Evolutionary conservation across 2,888 invertebrate genomes (phyloP).

Genomic region (Mesorhabditis belari): DNA sequence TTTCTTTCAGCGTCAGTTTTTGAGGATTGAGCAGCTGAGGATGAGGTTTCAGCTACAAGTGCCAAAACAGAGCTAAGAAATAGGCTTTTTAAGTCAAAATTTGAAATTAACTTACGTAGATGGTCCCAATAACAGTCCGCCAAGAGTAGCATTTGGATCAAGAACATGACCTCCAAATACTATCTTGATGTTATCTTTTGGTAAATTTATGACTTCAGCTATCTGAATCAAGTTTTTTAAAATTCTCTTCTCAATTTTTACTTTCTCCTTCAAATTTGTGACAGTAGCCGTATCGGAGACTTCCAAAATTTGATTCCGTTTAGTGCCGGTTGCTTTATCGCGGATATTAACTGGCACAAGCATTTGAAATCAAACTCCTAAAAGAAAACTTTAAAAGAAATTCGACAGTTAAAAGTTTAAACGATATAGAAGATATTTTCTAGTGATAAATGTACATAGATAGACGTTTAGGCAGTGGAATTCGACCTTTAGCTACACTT

Average conservation of each 20-base stretch:
- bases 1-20: not conserved
- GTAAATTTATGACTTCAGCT: conserved; percentile 1
- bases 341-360: conserved; percentile 9
- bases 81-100: conserved; percentile 5
- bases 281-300: not conserved
- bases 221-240: not conserved
- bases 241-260: too few relatives aligned
- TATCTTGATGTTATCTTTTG: conserved; percentile 17
- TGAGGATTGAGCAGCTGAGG: not conserved
- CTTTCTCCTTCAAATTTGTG: not conserved
- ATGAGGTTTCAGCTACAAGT: not conserved
- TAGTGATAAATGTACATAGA: too few relatives aligned
- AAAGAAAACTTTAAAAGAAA: too few relatives aligned
- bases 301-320: conserved; percentile 7
- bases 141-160: conserved; percentile 9
- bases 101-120: conserved; percentile 17
- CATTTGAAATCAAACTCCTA: too few relatives aligned
- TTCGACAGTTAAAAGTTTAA: too few relatives aligned
- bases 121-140: conserved; percentile 20
- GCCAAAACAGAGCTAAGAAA: conserved; percentile 7
- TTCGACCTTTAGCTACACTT: too few relatives aligned
- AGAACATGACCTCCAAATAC: conserved; percentile 24
- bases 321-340: conserved; percentile 10
- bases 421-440: too few relatives aligned
- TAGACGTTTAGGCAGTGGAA: too few relatives aligned